Percentiles rank a stretch among this genome's conserved stretches.
phyloP scores from a whole-genome alignment of 2,888 invertebrate species.

The Erebia palarica region DNA sequence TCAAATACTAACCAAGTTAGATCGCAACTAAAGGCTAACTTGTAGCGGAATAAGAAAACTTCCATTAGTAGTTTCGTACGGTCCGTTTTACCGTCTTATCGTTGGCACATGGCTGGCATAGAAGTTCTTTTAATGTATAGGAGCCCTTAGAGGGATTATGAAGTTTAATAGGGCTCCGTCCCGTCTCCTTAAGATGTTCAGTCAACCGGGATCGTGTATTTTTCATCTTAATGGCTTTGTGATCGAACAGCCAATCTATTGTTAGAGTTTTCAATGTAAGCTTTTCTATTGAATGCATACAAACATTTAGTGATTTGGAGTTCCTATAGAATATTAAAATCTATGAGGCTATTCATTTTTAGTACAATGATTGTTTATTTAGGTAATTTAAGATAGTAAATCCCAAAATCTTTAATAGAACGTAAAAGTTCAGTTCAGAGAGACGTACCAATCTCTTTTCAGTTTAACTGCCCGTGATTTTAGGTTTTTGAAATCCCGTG shows the following conservation, averaged over 20 bases:
- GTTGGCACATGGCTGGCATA: neutral
- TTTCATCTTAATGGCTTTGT: conserved; percentile 19
- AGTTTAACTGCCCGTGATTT: no score
- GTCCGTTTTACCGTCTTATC: no score
- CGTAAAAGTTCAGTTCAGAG: no score
- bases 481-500: no score
- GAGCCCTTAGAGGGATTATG: conserved; percentile 24
- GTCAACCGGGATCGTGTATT: conserved; percentile 4
- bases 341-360: neutral
- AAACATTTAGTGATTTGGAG: neutral
- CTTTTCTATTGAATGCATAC: conserved; percentile 1
- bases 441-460: no score
- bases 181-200: conserved; percentile 22
- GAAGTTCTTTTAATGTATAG: neutral
- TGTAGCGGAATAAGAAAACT: no score
- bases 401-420: no score
- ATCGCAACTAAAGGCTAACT: no score
- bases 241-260: conserved; percentile 11
- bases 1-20: no score
- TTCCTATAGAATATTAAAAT: neutral
- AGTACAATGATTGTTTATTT: neutral
- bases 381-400: no score
- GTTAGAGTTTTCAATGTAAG: conserved; percentile 19
- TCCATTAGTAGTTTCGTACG: no score
- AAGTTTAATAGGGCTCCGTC: conserved; percentile 23